These are phyloP conservation scores for Athalia cordata DNA, from an alignment of 2,888 invertebrate genomes.

Conservation along the genomic window DNA sequence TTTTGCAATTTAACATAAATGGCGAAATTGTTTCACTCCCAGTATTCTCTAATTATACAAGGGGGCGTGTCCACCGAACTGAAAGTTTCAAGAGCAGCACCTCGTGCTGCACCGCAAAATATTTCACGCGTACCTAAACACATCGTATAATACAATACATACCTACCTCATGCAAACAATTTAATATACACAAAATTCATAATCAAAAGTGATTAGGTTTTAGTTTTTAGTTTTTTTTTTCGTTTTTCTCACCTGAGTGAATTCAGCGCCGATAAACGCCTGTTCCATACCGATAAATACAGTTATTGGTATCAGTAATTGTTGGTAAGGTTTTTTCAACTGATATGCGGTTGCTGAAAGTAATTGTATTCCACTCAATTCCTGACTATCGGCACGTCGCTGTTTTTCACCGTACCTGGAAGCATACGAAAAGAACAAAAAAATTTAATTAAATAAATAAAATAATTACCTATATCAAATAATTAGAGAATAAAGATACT, in stretches of 20 bases:
- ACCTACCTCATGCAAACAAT: too few species aligned
- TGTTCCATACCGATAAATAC: slow-evolving; percentile 98
- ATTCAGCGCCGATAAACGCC: slow-evolving; percentile 95
- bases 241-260: slow-evolving; percentile 80
- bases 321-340: slow-evolving; percentile 92
- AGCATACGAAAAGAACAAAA: too few species aligned
- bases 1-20: slow-evolving; percentile 29
- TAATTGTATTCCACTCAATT: slow-evolving; percentile 86
- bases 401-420: slow-evolving; percentile 90
- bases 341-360: slow-evolving; percentile 93
- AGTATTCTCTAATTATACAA: slow-evolving; percentile 12
- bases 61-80: slow-evolving; percentile 17
- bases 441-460: slow-evolving; percentile 46
- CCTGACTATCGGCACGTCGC: slow-evolving; percentile 83
- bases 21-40: slow-evolving; percentile 38
- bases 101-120: not conserved
- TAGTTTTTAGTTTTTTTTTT: not conserved
- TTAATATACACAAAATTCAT: too few species aligned
- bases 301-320: slow-evolving; percentile 94
- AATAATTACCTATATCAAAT: not conserved
- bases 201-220: too few species aligned
- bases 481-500: too few species aligned
- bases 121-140: too few species aligned
- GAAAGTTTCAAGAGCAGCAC: slow-evolving; percentile 29
- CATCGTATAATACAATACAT: too few species aligned